phyloP scores from a whole-genome alignment of 2,888 invertebrate genomes.

The Antitype chi region DNA sequence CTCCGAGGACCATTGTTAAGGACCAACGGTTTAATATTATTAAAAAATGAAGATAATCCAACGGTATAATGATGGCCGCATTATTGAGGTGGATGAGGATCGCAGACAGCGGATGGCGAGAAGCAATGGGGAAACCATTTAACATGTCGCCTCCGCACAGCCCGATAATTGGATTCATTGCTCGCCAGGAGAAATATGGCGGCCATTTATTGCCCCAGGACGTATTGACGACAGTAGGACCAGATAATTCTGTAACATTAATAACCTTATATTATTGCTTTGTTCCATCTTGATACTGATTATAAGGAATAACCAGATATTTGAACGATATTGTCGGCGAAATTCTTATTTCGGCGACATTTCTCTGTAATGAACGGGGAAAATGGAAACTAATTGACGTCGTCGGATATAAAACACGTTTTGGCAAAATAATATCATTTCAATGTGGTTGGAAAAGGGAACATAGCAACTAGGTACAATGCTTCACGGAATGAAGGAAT shows the following conservation, averaged over 20 bases:
- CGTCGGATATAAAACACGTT: constrained; percentile 16
- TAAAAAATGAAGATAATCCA: constrained; percentile 57
- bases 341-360: constrained; percentile 32
- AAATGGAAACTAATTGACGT: constrained; percentile 39
- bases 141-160: constrained; percentile 83
- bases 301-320: constrained; percentile 52
- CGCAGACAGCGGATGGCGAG: constrained; percentile 66
- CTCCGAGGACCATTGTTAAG: constrained; percentile 44
- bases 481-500: not conserved
- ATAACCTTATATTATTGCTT: constrained; percentile 65
- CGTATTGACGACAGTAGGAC: constrained; percentile 73
- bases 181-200: constrained; percentile 82
- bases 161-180: constrained; percentile 88
- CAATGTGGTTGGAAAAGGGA: constrained; percentile 14
- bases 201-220: constrained; percentile 79
- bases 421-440: constrained; percentile 21
- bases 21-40: constrained; percentile 49
- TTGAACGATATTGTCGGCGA: constrained; percentile 37
- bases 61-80: constrained; percentile 65
- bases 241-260: constrained; percentile 67
- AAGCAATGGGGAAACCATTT: constrained; percentile 83
- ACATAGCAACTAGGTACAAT: not conserved
- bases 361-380: constrained; percentile 28
- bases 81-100: constrained; percentile 68
- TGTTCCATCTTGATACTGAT: constrained; percentile 54